Percentiles rank a stretch among this genome's conserved stretches.
phyloP scores from a whole-genome alignment of 37 sponge, comb jelly and placozoan genomes.

The Cladorhizidae sp. region DNA sequence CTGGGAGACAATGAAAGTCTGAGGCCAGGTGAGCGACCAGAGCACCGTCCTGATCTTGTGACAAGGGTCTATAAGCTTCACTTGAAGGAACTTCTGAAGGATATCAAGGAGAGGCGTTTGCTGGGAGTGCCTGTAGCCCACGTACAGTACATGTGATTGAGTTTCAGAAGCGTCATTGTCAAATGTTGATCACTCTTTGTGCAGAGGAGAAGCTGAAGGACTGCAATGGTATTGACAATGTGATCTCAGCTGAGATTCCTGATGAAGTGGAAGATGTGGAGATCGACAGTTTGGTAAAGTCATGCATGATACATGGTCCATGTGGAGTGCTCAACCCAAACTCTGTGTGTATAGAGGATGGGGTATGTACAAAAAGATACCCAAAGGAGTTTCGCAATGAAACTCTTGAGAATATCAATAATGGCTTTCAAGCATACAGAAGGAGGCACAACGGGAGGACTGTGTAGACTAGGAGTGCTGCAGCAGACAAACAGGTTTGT shows the following conservation, averaged over 20 bases:
- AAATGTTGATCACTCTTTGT: slow-evolving; percentile 5
- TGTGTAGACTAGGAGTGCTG: background rate
- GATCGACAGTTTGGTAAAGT: background rate
- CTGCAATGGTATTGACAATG: background rate
- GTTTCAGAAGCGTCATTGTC: slow-evolving; percentile 5
- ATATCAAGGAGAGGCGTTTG: background rate
- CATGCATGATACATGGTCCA: slow-evolving; percentile 4
- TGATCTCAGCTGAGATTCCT: slow-evolving; percentile 22
- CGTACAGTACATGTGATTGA: slow-evolving; percentile 7
- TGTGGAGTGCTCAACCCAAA: background rate
- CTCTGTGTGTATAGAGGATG: slow-evolving; percentile 2
- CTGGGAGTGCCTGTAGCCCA: background rate
- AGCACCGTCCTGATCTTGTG: background rate
- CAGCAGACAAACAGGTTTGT: background rate
- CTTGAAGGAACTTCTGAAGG: background rate
- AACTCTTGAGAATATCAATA: no score
- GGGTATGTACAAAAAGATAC: background rate
- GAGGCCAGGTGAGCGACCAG: background rate
- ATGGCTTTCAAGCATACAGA: background rate
- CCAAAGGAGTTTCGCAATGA: no score
- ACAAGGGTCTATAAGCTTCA: background rate
- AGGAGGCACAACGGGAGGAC: background rate
- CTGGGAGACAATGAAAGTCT: no score
- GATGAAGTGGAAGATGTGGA: background rate
- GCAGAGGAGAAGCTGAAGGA: background rate